phyloP scores from a whole-genome alignment of 2,888 invertebrate genomes.

The Eutolmus rufibarbis region DNA sequence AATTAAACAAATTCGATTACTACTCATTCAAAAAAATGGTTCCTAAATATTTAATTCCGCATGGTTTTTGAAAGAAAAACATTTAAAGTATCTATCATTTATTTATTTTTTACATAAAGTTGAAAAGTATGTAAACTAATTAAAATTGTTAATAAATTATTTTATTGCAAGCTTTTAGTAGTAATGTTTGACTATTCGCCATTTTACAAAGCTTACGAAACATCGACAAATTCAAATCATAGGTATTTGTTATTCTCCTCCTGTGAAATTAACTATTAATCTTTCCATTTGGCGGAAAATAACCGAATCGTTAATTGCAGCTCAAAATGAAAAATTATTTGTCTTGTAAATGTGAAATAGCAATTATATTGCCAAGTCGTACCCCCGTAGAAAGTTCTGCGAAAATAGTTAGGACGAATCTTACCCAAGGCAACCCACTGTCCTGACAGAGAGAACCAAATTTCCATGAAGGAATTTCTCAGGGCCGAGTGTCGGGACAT shows the following conservation, averaged over 20 bases:
- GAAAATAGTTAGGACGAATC: not conserved
- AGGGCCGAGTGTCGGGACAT: not conserved
- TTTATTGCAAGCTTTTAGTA: too few relatives aligned
- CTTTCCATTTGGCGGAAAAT: not conserved
- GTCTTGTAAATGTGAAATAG: not conserved
- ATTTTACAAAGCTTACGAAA: too few relatives aligned
- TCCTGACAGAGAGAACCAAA: not conserved
- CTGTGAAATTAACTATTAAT: not conserved
- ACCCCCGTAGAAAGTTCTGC: not conserved
- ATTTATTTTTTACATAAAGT: too few relatives aligned
- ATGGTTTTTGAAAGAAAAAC: too few relatives aligned
- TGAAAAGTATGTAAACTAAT: too few relatives aligned
- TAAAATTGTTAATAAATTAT: too few relatives aligned
- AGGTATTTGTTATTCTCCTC: not conserved
- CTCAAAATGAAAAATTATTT: slow-evolving; percentile 18
- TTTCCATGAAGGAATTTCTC: not conserved
- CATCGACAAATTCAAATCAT: not conserved
- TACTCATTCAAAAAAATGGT: too few relatives aligned
- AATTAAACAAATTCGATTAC: too few relatives aligned
- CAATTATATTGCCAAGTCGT: slow-evolving; percentile 17
- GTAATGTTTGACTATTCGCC: too few relatives aligned
- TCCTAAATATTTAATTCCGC: too few relatives aligned
- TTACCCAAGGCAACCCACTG: not conserved
- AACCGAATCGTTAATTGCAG: not conserved
- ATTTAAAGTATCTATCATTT: too few relatives aligned